Base-by-base conservation (phyloP, 1,140 invertebrate species). In the Parapsyche elsis region DNA sequence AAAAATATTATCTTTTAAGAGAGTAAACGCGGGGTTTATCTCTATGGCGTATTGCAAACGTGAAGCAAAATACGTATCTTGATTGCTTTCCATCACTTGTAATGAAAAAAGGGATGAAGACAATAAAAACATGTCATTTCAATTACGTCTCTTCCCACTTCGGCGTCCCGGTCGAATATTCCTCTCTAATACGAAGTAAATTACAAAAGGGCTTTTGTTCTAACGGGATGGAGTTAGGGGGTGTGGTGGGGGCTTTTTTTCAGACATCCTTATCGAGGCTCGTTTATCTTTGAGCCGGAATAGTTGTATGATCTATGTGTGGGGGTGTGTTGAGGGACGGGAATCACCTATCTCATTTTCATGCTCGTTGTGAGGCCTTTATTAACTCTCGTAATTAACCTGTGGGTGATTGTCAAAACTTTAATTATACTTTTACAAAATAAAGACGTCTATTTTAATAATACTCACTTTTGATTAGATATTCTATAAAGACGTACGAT, bases 191-290 rank as follows among this genome's bases (percentile, higher is more conserved):
- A 46, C 71, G 7, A 16, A 46, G 71, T 46, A 73, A 73, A 73
- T 73, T 73, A 73, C 71, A 73, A 73, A 73, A 45, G 71, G 71
- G 38, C 71, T 49, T 49, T 45, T 73, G 38, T 67, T 67, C 64
- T 23, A n/a, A 0, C 0, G 59, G 21, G 24, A 12, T 4, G 21
- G 9, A 12, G 64, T 5, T 9, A 0, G 0, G n/a, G 53, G 38
- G 19, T 45, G 45, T 73, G 21, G 45, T 16, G 16, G 71, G 71
- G 26, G 2, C 1, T 49, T 73, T 73, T 49, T 73, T 46, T 71
- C 67, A 19, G 19, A 24, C 9, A 21, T 73, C 16, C 45, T 73
- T 73, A 73, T 73, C 71, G 38, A 16, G 10, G 38, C 71, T 46
- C 71, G 21, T 73, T 73, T 73, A 73, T 73, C 71, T 73, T 49